Percentiles rank a stretch among this genome's conserved stretches.
Conservation (phyloP, 2,888 invertebrate genomes). For the Herminia tarsipennalis region DNA sequence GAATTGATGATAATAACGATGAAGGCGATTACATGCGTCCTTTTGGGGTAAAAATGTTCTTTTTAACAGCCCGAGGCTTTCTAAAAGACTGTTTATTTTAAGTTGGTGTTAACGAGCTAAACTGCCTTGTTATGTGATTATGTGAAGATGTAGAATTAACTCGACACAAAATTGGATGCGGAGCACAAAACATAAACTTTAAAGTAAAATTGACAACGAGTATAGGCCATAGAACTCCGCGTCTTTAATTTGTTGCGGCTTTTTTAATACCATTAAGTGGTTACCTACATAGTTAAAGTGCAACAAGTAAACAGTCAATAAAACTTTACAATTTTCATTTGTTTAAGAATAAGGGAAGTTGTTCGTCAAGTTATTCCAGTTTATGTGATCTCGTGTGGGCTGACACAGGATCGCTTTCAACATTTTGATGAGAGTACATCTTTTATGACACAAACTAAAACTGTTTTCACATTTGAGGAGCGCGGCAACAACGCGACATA, state of each 20-base stretch:
- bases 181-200: too few species aligned
- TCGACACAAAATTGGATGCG: background rate
- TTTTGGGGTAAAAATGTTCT: constrained; percentile 16
- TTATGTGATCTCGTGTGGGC: constrained; percentile 49
- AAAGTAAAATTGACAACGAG: background rate
- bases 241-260: background rate
- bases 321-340: constrained; percentile 30
- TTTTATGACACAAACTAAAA: constrained; percentile 41
- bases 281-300: background rate
- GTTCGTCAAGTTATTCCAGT: constrained; percentile 52
- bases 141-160: too few species aligned
- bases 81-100: constrained; percentile 6
- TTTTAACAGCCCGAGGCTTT: constrained; percentile 14
- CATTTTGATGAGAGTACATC: constrained; percentile 41
- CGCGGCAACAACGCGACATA: constrained; percentile 12
- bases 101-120: background rate
- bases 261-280: constrained; percentile 7
- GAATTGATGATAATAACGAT: constrained; percentile 31
- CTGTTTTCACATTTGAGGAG: constrained; percentile 33
- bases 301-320: constrained; percentile 9
- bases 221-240: background rate
- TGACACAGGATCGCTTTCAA: constrained; percentile 46
- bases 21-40: constrained; percentile 19
- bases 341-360: constrained; percentile 44
- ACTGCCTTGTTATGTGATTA: background rate